Conservation (phyloP, 2,113 vertebrate species). For the Paramormyrops kingsleyae region DNA sequence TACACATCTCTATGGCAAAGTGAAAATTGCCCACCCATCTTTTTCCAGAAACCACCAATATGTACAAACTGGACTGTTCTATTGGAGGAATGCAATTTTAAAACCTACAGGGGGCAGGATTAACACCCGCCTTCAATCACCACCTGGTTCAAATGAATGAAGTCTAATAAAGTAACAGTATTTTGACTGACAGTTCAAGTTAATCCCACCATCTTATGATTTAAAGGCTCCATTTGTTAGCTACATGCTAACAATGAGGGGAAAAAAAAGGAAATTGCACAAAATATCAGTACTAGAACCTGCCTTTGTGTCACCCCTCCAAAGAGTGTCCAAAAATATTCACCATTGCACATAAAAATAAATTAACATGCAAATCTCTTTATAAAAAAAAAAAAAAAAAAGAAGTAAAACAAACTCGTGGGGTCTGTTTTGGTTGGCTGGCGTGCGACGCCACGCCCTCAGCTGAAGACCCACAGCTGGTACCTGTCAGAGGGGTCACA, state of each 20-base stretch:
- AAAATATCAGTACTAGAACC: not conserved
- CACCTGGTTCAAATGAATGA: not conserved
- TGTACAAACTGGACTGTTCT: not conserved
- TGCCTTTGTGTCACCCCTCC: constrained; percentile 13
- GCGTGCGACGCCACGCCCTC: constrained; percentile 9
- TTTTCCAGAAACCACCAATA: not conserved
- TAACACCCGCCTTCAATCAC: not conserved
- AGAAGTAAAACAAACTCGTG: not conserved
- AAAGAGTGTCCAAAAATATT: constrained; percentile 43
- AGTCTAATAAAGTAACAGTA: not conserved
- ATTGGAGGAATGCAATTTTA: not conserved
- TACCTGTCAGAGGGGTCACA: constrained; percentile 78
- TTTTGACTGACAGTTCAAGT: not conserved
- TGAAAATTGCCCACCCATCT: not conserved
- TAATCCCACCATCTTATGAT: not conserved
- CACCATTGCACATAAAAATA: constrained; percentile 54
- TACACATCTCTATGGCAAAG: not conserved
- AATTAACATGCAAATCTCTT: constrained; percentile 33
- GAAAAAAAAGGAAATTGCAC: not conserved
- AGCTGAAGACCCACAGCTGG: constrained; percentile 81
- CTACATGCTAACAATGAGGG: not conserved
- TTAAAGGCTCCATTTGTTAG: not conserved
- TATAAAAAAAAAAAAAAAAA: constrained; percentile 10
- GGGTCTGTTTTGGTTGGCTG: not conserved
- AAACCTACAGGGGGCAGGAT: not conserved